Evolutionary conservation across 30 jellyfish, hydroid and myxozoan genomes (phyloP).

Genomic region (Sanderia malayensis): DNA sequence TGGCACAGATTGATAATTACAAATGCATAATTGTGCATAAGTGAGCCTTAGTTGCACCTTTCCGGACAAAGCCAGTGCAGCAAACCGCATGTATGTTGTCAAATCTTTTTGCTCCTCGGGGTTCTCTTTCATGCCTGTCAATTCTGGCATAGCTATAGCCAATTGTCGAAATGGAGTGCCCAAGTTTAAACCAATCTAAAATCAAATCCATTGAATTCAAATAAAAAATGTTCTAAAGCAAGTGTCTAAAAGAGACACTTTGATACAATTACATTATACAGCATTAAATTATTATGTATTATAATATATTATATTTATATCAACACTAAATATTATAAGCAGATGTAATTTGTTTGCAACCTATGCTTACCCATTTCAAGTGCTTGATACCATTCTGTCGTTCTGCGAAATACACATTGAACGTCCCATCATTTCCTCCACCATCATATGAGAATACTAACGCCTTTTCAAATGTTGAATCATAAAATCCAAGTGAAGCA

Average conservation of each 20-base stretch:
- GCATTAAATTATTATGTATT: not conserved
- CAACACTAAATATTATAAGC: not conserved
- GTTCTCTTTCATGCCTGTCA: conserved; percentile 20
- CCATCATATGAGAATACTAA: conserved; percentile 50
- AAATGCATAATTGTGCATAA: no score
- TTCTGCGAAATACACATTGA: conserved; percentile 27
- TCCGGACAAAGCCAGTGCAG: conserved; percentile 46
- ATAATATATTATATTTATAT: not conserved
- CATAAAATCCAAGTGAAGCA: conserved; percentile 54
- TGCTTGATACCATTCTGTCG: conserved; percentile 18
- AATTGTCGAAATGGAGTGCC: conserved; percentile 56
- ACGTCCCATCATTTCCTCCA: conserved; percentile 64
- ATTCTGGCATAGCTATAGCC: conserved; percentile 47
- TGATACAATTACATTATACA: not conserved
- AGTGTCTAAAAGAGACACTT: not conserved
- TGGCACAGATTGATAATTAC: no score
- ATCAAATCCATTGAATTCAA: not conserved
- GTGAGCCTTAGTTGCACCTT: no score
- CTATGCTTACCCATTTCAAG: conserved; percentile 26
- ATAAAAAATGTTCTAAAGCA: no score
- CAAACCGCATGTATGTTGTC: conserved; percentile 48
- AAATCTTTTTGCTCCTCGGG: conserved; percentile 28
- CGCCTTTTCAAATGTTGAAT: conserved; percentile 24
- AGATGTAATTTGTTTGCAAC: not conserved
- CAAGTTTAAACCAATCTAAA: conserved; percentile 34